These are phyloP conservation scores for Cephus cinctus DNA, from an alignment of 1,140 invertebrate species.

Conservation along the genomic window DNA sequence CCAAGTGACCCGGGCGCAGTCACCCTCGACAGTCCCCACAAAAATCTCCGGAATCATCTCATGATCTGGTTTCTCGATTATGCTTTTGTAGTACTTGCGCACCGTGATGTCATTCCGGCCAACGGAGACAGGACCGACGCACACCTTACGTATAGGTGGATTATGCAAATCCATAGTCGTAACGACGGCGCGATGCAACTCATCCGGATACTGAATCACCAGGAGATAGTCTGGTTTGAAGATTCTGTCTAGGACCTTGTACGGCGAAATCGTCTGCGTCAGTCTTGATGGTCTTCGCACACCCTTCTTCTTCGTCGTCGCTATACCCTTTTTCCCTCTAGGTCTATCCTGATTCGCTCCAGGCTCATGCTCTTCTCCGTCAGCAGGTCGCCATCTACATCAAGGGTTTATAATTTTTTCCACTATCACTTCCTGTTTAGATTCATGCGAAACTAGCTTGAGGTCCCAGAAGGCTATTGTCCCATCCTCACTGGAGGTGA, in stretches of 20 bases:
- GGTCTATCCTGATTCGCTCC: too few relatives aligned
- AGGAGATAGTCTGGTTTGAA: constrained; percentile 62
- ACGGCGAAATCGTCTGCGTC: constrained; percentile 58
- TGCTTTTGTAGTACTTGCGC: constrained; percentile 28
- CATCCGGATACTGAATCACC: constrained; percentile 24
- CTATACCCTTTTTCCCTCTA: too few relatives aligned
- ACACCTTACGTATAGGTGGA: constrained; percentile 22
- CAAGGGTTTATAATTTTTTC: too few relatives aligned
- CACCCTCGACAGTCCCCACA: constrained; percentile 34
- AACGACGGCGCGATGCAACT: constrained; percentile 25
- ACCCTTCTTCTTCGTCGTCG: constrained; percentile 46
- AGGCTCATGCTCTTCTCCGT: background rate
- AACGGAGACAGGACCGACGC: constrained; percentile 15
- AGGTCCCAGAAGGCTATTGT: constrained; percentile 72
- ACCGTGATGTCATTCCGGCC: constrained; percentile 14
- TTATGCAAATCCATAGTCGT: constrained; percentile 32
- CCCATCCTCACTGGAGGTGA: constrained; percentile 66
- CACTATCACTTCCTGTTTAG: constrained; percentile 16
- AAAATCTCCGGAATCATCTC: constrained; percentile 26
- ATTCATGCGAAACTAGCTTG: constrained; percentile 34
- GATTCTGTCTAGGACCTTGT: constrained; percentile 58
- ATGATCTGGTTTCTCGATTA: constrained; percentile 29
- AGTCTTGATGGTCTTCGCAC: constrained; percentile 56
- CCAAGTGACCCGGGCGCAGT: constrained; percentile 54
- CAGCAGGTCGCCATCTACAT: background rate